phyloP scores from a whole-genome alignment of 2,888 invertebrate genomes.

The Agrochola lota region DNA sequence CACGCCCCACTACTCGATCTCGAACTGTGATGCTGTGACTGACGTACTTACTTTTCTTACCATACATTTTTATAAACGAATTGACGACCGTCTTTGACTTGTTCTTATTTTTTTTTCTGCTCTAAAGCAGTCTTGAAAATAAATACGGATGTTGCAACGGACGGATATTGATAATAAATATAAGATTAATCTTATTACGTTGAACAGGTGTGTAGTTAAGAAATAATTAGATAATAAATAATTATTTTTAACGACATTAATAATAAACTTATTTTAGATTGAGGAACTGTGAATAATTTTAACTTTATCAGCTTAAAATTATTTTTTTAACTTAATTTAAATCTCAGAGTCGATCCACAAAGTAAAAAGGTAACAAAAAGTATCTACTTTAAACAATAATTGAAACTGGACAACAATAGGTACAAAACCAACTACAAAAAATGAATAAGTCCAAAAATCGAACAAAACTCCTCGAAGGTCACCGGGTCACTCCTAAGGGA shows the following conservation, averaged over 20 bases:
- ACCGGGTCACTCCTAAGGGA: conserved; percentile 57
- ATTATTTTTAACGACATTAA: conserved; percentile 33
- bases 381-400: neutral
- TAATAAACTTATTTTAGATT: conserved; percentile 17
- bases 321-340: neutral
- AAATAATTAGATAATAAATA: conserved; percentile 29
- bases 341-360: neutral
- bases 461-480: conserved; percentile 60
- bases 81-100: conserved; percentile 33
- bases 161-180: conserved; percentile 62
- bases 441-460: conserved; percentile 22
- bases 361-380: neutral
- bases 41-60: conserved; percentile 66
- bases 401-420: neutral
- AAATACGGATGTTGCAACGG: conserved; percentile 53
- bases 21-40: conserved; percentile 69
- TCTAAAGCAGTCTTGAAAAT: conserved; percentile 11
- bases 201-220: conserved; percentile 23
- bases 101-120: conserved; percentile 25
- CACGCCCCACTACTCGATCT: conserved; percentile 75
- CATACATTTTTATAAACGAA: conserved; percentile 49
- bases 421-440: conserved; percentile 4
- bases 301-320: neutral
- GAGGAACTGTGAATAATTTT: conserved; percentile 3
- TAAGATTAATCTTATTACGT: conserved; percentile 41